Evolutionary conservation across 2,113 vertebrate genomes (phyloP).

Genomic region (Meriones unguiculatus): DNA sequence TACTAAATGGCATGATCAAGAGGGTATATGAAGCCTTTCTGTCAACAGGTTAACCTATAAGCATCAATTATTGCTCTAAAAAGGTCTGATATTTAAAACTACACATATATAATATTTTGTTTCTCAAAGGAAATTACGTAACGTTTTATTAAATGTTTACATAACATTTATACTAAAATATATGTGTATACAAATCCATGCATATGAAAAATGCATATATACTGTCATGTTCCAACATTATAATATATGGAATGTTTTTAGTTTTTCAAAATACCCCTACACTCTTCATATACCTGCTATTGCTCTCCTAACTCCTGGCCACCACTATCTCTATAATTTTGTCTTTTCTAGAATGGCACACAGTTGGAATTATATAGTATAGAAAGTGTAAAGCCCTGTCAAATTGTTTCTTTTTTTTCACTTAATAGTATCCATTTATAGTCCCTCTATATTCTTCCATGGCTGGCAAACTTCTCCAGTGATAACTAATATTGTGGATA

Average conservation of each 20-base stretch:
- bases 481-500: background rate
- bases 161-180: background rate
- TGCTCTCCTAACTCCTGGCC: background rate
- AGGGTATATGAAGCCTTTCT: background rate
- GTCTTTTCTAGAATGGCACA: background rate
- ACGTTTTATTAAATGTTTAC: too few relatives aligned
- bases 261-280: background rate
- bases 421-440: background rate
- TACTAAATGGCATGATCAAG: background rate
- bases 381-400: background rate
- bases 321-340: background rate
- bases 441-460: background rate
- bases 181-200: background rate
- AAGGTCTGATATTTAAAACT: background rate
- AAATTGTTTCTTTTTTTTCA: background rate
- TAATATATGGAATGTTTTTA: background rate
- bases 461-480: background rate
- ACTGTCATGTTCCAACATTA: background rate
- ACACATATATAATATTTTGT: background rate
- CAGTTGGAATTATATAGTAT: background rate
- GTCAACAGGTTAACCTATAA: background rate
- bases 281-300: background rate
- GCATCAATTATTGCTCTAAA: background rate
- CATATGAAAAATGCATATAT: background rate
- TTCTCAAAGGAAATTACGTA: background rate